phyloP scores from a whole-genome alignment of 2,113 vertebrate species.

The Lepisosteus osseus region DNA sequence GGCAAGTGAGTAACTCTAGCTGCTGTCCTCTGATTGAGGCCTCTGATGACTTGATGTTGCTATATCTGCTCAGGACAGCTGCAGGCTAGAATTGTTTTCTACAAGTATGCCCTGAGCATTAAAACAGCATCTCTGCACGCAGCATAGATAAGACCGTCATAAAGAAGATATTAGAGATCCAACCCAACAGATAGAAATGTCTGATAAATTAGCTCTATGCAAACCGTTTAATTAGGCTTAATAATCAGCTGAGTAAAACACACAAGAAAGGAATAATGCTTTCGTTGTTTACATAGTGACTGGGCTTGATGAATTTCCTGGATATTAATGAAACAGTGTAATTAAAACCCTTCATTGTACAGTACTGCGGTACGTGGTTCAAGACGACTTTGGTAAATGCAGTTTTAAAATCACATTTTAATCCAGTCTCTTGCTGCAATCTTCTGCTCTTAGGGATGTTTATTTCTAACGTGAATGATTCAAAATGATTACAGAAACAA shows the following conservation, averaged over 20 bases:
- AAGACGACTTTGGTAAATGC: too few species aligned
- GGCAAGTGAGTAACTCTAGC: slow-evolving; percentile 43
- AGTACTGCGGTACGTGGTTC: too few species aligned
- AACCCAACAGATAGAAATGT: slow-evolving; percentile 15
- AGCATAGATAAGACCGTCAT: not conserved
- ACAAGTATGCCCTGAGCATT: not conserved
- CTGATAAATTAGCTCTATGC: slow-evolving; percentile 30
- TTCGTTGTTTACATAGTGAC: slow-evolving; percentile 40
- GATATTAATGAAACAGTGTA: slow-evolving; percentile 24
- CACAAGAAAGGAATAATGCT: slow-evolving; percentile 33
- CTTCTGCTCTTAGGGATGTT: too few species aligned
- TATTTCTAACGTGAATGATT: too few species aligned
- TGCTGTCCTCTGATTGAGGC: slow-evolving; percentile 59
- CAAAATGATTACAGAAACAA: too few species aligned
- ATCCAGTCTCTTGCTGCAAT: too few species aligned
- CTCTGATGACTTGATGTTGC: slow-evolving; percentile 33
- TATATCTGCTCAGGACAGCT: slow-evolving; percentile 14
- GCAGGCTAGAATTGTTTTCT: slow-evolving; percentile 29
- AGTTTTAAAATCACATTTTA: too few species aligned
- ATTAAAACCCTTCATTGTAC: too few species aligned
- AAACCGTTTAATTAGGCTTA: slow-evolving; percentile 54
- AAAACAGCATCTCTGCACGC: slow-evolving; percentile 5
- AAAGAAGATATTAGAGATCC: slow-evolving; percentile 21
- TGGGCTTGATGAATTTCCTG: slow-evolving; percentile 24
- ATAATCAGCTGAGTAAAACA: slow-evolving; percentile 31